Conservation (phyloP, 2,113 vertebrate genomes). For the Oreochromis niloticus region DNA sequence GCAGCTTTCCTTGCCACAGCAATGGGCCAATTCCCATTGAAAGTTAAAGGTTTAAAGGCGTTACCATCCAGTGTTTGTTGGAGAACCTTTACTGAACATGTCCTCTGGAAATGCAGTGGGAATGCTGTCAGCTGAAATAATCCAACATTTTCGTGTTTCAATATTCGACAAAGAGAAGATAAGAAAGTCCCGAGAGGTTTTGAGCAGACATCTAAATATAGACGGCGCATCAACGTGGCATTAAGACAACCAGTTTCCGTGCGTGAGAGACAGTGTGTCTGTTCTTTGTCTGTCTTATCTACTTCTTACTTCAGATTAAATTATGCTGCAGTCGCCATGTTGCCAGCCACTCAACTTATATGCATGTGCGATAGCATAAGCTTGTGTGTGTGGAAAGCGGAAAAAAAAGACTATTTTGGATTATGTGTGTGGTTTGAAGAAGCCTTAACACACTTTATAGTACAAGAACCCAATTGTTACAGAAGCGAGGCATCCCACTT, state of each 20-base stretch:
- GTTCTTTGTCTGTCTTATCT: conserved; percentile 29
- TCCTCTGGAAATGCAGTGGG: neutral
- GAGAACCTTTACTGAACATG: neutral
- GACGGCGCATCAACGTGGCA: neutral
- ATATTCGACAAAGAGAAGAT: neutral
- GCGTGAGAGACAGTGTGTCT: neutral
- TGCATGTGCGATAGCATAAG: neutral
- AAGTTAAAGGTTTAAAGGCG: neutral
- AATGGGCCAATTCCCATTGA: neutral
- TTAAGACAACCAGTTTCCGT: neutral
- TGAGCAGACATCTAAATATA: conserved; percentile 5
- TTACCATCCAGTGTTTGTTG: neutral
- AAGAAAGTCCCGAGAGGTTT: neutral
- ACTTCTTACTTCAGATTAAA: conserved; percentile 28
- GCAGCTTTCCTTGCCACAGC: neutral
- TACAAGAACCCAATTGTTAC: neutral
- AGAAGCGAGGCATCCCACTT: neutral
- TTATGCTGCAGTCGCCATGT: conserved; percentile 14
- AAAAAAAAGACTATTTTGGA: neutral
- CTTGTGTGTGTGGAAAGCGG: neutral
- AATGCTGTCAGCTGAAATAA: neutral
- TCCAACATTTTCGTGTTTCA: neutral
- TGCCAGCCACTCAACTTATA: conserved; percentile 6
- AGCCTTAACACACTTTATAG: neutral
- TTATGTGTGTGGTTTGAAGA: neutral